Percentiles rank a stretch among this genome's conserved stretches.
These are phyloP conservation scores for Caenorhabditis auriculariae DNA, from an alignment of 2,888 invertebrate species.

Conservation along the genomic window DNA sequence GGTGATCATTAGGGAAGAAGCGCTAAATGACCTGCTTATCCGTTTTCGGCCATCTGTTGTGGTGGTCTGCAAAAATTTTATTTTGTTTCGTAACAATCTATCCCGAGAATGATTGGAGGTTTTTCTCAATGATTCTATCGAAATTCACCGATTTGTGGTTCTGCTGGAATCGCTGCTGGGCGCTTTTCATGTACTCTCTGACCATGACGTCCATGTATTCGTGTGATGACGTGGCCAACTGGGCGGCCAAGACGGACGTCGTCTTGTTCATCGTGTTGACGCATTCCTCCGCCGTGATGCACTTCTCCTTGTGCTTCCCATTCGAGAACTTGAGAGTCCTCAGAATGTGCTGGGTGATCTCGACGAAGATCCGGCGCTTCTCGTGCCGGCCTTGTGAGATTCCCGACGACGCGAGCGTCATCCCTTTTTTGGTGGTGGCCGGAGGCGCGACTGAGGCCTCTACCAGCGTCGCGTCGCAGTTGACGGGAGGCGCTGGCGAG, in stretches of 20 bases:
- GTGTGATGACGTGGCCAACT: constrained; percentile 50
- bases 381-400: constrained; percentile 21
- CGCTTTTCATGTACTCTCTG: constrained; percentile 53
- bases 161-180: constrained; percentile 45
- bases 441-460: neutral
- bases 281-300: constrained; percentile 39
- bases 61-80: neutral
- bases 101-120: constrained; percentile 3
- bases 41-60: constrained; percentile 41
- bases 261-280: constrained; percentile 45
- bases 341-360: constrained; percentile 39
- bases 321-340: constrained; percentile 29
- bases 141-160: neutral
- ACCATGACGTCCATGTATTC: constrained; percentile 58
- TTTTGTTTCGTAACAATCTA: neutral
- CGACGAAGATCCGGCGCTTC: constrained; percentile 42
- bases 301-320: constrained; percentile 27
- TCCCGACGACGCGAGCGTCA: constrained; percentile 27
- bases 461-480: too few relatives aligned
- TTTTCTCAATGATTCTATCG: constrained; percentile 1
- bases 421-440: too few relatives aligned
- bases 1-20: constrained; percentile 51
- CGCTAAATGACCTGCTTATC: constrained; percentile 56
- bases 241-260: constrained; percentile 53
- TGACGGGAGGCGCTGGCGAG: constrained; percentile 2